Evolutionary conservation across 2,113 vertebrate genomes (phyloP).

Genomic region (Chloebia gouldiae): DNA sequence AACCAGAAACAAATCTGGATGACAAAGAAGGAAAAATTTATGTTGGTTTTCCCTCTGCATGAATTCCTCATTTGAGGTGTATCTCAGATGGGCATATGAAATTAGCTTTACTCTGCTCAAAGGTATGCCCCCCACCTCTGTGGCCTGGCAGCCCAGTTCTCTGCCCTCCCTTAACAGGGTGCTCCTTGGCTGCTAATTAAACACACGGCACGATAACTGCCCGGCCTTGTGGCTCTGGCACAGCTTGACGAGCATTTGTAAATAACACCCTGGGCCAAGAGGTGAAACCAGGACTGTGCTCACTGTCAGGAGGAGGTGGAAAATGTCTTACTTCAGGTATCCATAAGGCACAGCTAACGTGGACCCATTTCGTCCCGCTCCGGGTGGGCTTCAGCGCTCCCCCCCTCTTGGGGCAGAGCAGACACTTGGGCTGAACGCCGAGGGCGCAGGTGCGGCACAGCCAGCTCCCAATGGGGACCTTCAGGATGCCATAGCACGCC

Average conservation of each 20-base stretch:
- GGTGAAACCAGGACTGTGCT: background rate
- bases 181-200: background rate
- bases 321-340: slow-evolving; percentile 88
- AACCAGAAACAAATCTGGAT: background rate
- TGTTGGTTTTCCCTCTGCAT: background rate
- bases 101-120: background rate
- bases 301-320: background rate
- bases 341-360: slow-evolving; percentile 99
- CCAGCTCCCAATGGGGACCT: slow-evolving; percentile 96
- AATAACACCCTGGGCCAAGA: background rate
- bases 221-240: fast-evolving
- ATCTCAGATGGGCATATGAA: background rate
- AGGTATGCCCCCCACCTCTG: background rate
- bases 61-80: background rate
- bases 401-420: slow-evolving; percentile 95
- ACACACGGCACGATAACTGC: fast-evolving
- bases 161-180: background rate
- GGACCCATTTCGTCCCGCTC: slow-evolving; percentile 98
- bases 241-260: fast-evolving
- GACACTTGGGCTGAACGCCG: slow-evolving; percentile 95
- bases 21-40: background rate
- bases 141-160: background rate
- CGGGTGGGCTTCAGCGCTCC: slow-evolving; percentile 96
- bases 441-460: slow-evolving; percentile 94
- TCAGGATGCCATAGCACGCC: slow-evolving; percentile 98